These are phyloP conservation scores for Pyralis farinalis DNA, from an alignment of 2,888 invertebrate genomes.

Conservation along the genomic window DNA sequence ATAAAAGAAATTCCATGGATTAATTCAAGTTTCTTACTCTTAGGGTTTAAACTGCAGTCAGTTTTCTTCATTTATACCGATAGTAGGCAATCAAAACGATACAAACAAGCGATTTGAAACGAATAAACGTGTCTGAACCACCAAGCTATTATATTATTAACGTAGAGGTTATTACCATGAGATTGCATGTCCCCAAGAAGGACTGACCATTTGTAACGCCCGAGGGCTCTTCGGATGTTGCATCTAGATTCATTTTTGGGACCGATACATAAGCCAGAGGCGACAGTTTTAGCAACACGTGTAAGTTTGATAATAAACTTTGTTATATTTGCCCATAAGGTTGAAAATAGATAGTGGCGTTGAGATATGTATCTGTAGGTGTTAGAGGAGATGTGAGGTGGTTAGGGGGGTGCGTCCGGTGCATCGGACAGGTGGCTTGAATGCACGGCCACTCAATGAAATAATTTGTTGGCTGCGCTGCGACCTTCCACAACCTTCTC, in stretches of 20 bases:
- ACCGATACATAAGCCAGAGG: conserved; percentile 39
- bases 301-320: background rate
- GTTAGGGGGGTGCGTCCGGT: conserved; percentile 60
- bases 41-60: too few species aligned
- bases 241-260: conserved; percentile 38
- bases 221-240: conserved; percentile 36
- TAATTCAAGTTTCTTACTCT: too few species aligned
- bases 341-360: background rate
- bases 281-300: conserved; percentile 30
- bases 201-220: conserved; percentile 36
- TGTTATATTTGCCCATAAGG: background rate
- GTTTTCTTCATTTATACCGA: too few species aligned
- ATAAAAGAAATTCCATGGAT: too few species aligned
- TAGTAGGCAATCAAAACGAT: too few species aligned
- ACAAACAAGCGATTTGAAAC: too few species aligned
- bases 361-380: conserved; percentile 7
- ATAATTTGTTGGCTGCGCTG: conserved; percentile 58
- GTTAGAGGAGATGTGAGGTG: conserved; percentile 22
- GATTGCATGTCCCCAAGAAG: conserved; percentile 41
- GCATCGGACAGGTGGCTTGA: conserved; percentile 67
- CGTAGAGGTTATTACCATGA: too few species aligned
- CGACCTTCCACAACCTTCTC: conserved; percentile 72
- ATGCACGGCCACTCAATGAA: conserved; percentile 68
- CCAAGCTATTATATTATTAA: too few species aligned
- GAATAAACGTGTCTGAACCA: too few species aligned